Conservation (phyloP, 2,888 invertebrate species). For the Hyposoter didymator region DNA sequence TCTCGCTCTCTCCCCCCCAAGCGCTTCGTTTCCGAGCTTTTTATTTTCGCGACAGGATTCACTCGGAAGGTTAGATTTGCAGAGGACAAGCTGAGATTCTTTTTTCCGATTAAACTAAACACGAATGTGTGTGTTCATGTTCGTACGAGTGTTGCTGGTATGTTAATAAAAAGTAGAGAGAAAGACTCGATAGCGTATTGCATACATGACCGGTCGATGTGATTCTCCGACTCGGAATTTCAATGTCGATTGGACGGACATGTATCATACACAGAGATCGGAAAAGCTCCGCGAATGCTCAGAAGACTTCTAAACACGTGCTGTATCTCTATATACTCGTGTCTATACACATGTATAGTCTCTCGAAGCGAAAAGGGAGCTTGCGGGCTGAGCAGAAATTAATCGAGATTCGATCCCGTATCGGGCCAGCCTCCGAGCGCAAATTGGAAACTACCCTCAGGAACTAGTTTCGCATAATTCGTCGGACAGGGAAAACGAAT, state of each 20-base stretch:
- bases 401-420: slow-evolving; percentile 79
- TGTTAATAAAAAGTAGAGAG: background rate
- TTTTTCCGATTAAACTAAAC: slow-evolving; percentile 72
- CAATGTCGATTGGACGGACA: slow-evolving; percentile 61
- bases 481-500: slow-evolving; percentile 79
- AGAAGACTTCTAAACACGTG: slow-evolving; percentile 10
- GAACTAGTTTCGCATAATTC: slow-evolving; percentile 81
- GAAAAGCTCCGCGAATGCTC: slow-evolving; percentile 31
- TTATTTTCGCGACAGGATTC: background rate
- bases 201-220: slow-evolving; percentile 38
- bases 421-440: slow-evolving; percentile 74
- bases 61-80: slow-evolving; percentile 1
- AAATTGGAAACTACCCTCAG: slow-evolving; percentile 82
- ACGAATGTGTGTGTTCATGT: background rate
- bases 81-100: slow-evolving; percentile 68
- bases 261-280: slow-evolving; percentile 47
- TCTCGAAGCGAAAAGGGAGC: slow-evolving; percentile 24
- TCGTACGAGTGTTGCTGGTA: background rate
- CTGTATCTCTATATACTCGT: background rate
- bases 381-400: slow-evolving; percentile 75
- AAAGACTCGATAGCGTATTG: slow-evolving; percentile 5
- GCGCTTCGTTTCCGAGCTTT: background rate
- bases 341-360: slow-evolving; percentile 4
- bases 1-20: background rate
- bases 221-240: slow-evolving; percentile 73